Base-by-base conservation (phyloP, 2,113 vertebrate species). In the Anarhynchus alexandrinus region DNA sequence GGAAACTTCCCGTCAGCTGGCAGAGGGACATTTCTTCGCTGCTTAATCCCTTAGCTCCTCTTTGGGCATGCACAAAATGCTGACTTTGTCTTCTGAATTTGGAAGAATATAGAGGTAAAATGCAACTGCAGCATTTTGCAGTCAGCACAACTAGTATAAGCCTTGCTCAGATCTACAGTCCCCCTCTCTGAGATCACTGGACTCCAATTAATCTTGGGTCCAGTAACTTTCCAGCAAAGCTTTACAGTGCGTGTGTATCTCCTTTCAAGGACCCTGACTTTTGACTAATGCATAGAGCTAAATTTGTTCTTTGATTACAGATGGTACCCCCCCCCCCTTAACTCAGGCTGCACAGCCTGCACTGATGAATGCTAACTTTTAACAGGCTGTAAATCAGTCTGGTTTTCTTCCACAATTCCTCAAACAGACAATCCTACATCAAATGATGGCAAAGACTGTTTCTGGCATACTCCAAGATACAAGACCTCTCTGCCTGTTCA, bases 51-150 rank as follows among this genome's bases (percentile, higher is more conserved):
- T 92, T n/a, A 62, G 62, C 62, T 97, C 27, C 62, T 93, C 82
- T 83, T 80, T 90, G 43, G 49, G 76, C 71, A 65, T 23, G 25
- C 86, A 96, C 82, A 96, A 94, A 95, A 94, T 90, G 93, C 94
- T 90, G 91, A 90, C 91, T 94, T 88, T 80, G 71, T 93, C 79
- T 92, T 90, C 76, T 77, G 82, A 93, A 83, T 62, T 94, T 93
- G 88, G 88, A 95, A 80, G 76, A 86, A 83, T 38, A 65, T 0
- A 82, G 74, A 92, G 34, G 70, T 57, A 90, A 92, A 93, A 69
- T 62, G 94, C 61, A 91, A 72, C 62, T 92, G 43, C 58, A 66
- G 43, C 40, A 70, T 65, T 93, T 72, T 86, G 36, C 58, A 94
- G 93, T 86, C 88, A 96, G 90, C 52, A 82, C 11, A 73, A 54